Percentiles rank a stretch among this genome's conserved stretches.
Conservation (phyloP, 2,797 vertebrate genomes). For the Cossypha dichroa region DNA sequence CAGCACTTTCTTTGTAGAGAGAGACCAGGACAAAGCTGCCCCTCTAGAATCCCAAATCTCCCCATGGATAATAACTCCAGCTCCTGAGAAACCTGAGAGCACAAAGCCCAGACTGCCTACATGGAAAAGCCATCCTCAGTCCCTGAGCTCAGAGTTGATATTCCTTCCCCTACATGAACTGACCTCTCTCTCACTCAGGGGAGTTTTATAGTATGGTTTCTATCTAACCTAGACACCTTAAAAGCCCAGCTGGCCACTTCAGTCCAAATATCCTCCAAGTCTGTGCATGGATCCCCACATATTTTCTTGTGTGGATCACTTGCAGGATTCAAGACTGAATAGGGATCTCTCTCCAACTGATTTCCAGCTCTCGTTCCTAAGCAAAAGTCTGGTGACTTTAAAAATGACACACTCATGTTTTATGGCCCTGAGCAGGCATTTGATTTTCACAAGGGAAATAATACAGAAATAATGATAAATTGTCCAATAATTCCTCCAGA, state of each 20-base stretch:
- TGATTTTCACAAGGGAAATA: conserved; percentile 59
- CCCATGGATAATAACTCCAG: neutral
- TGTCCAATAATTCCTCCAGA: neutral
- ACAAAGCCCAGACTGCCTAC: neutral
- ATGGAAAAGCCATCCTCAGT: neutral
- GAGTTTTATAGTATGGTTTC: neutral
- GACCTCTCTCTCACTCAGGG: neutral
- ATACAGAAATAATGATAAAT: conserved; percentile 49
- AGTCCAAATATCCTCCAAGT: neutral
- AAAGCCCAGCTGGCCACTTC: neutral
- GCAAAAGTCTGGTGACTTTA: neutral
- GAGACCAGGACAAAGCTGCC: neutral
- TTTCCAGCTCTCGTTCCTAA: neutral
- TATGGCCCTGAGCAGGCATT: neutral
- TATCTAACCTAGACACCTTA: neutral
- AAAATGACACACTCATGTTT: conserved; percentile 1
- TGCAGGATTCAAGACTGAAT: neutral
- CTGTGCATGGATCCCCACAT: accelerated
- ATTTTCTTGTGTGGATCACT: neutral
- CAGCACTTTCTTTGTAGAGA: neutral
- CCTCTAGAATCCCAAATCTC: neutral
- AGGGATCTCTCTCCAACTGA: neutral
- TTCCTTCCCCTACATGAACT: accelerated
- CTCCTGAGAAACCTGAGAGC: neutral
- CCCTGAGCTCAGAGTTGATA: neutral